These are phyloP conservation scores for Acanthis flammea DNA, from an alignment of 2,797 vertebrate species.

Conservation along the genomic window DNA sequence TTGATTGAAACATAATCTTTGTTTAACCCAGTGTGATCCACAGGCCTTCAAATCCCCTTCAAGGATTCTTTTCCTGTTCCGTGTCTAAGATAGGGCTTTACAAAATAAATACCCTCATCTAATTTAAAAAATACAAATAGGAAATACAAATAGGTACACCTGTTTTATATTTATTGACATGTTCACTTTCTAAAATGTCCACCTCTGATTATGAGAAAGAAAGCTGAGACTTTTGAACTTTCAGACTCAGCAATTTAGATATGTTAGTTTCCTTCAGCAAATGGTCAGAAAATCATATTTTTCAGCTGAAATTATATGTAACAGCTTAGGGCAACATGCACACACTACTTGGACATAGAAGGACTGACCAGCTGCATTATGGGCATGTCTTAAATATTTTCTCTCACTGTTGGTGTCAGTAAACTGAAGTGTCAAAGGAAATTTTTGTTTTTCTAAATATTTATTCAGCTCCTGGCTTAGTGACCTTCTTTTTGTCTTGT, in stretches of 20 bases:
- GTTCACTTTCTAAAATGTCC: background rate
- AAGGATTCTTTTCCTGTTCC: background rate
- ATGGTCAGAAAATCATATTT: background rate
- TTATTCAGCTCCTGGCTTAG: background rate
- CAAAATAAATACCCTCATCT: background rate
- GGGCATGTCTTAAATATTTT: background rate
- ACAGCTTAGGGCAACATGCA: background rate
- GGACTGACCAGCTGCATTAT: background rate
- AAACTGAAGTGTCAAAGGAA: background rate
- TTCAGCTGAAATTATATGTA: background rate
- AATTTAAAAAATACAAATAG: background rate
- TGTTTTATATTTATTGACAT: background rate
- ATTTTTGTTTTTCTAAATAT: background rate
- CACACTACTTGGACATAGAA: background rate
- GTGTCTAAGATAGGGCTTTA: background rate
- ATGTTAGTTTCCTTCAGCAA: background rate
- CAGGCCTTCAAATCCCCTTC: background rate
- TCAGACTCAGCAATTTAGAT: background rate
- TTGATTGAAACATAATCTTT: background rate
- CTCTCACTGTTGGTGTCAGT: background rate
- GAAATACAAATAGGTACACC: background rate
- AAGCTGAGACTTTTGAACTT: background rate
- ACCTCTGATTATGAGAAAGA: background rate
- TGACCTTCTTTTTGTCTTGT: constrained; percentile 1
- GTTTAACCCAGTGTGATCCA: background rate